Percentiles rank a stretch among this genome's conserved stretches.
These are phyloP conservation scores for Toxostoma redivivum DNA, from an alignment of 2,113 vertebrate species.

Conservation along the genomic window DNA sequence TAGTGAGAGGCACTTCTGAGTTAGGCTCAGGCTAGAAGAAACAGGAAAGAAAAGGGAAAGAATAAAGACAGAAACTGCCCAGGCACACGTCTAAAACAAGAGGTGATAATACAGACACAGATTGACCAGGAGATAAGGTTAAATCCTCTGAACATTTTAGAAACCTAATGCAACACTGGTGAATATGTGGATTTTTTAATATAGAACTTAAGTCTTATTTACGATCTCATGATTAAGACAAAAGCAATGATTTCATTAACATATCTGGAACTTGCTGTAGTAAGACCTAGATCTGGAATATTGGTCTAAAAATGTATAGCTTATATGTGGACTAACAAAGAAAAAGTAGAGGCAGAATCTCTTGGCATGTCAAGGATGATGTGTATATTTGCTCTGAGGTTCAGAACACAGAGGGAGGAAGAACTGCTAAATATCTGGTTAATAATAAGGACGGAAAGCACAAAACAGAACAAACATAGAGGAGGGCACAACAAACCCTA, in stretches of 20 bases:
- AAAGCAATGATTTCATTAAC: not conserved
- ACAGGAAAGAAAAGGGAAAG: not conserved
- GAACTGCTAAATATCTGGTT: not conserved
- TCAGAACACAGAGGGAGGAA: not conserved
- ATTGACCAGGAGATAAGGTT: not conserved
- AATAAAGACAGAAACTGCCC: not conserved
- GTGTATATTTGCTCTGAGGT: not conserved
- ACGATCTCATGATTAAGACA: not conserved
- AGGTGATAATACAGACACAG: not conserved
- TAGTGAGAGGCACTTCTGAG: not conserved
- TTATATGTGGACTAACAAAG: not conserved
- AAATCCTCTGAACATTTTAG: not conserved
- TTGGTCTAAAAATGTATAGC: not conserved
- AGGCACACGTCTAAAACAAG: not conserved
- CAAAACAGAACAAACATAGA: not conserved
- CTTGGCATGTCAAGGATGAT: not conserved
- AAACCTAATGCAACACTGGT: not conserved
- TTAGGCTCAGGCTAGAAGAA: not conserved
- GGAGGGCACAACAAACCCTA: not conserved
- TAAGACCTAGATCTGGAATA: not conserved
- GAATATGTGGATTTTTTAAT: not conserved
- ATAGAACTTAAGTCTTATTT: not conserved
- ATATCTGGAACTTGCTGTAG: not conserved
- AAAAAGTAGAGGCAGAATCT: not conserved
- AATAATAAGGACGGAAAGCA: not conserved